Percentiles rank a stretch among this genome's conserved stretches.
Conservation (phyloP, 2,113 vertebrate species). For the Tachysurus vachellii region DNA sequence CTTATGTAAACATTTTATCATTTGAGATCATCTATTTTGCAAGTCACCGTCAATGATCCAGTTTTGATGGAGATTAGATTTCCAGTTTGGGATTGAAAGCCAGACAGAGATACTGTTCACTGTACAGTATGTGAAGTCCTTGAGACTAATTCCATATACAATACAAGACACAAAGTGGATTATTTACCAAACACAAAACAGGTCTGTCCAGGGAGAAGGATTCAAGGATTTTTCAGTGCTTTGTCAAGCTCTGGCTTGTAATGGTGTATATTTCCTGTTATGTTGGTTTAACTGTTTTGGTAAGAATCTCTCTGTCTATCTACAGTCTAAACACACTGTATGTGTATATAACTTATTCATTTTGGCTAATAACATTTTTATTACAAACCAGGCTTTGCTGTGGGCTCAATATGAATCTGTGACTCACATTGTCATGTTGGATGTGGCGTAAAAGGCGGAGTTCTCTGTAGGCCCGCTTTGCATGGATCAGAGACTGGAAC, state of each 20-base stretch:
- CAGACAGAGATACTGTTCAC: not conserved
- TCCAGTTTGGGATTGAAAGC: not conserved
- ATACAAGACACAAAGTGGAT: not conserved
- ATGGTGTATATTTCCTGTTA: not conserved
- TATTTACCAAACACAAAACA: constrained; percentile 42
- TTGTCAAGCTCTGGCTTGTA: not conserved
- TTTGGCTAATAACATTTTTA: not conserved
- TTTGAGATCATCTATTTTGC: not conserved
- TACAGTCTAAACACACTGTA: not conserved
- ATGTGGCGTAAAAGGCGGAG: constrained; percentile 77
- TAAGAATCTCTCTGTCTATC: not conserved
- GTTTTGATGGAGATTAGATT: not conserved
- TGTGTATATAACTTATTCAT: not conserved
- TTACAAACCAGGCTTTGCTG: not conserved
- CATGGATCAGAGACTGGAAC: constrained; percentile 78
- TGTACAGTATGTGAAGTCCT: not conserved
- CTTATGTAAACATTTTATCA: not conserved
- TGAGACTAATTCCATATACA: not conserved
- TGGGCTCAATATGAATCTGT: not conserved
- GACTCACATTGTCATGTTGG: constrained; percentile 77
- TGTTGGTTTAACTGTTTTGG: not conserved
- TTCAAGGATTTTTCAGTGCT: constrained; percentile 22
- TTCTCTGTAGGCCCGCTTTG: constrained; percentile 78
- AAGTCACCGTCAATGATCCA: not conserved
- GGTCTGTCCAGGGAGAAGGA: constrained; percentile 11